Evolutionary conservation across 2,888 invertebrate species (phyloP).

Genomic region (Euzophera pinguis): DNA sequence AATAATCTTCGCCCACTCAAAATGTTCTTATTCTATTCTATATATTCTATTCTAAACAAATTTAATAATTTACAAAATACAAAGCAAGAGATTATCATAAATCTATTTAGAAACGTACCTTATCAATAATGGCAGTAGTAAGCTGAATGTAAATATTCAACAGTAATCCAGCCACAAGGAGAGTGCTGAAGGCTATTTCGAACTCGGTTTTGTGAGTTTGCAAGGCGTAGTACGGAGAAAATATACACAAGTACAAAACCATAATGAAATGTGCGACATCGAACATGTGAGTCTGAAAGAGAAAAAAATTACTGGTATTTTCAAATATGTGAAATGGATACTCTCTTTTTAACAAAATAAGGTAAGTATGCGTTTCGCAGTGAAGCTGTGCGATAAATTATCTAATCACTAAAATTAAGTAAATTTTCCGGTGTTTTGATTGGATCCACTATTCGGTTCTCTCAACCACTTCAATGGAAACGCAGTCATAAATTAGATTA

Average conservation of each 20-base stretch:
- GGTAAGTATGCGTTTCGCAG: too few species aligned
- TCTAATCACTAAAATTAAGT: too few species aligned
- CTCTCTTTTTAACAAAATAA: too few species aligned
- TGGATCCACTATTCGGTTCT: too few species aligned
- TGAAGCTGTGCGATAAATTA: too few species aligned
- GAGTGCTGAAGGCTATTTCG: conserved; percentile 46
- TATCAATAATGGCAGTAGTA: conserved; percentile 67
- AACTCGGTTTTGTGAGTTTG: conserved; percentile 42
- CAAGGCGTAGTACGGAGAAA: conserved; percentile 60
- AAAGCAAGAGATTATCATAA: not conserved
- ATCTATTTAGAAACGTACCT: conserved; percentile 34
- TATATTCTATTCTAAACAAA: too few species aligned
- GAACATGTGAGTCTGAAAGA: conserved; percentile 55
- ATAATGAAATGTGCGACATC: conserved; percentile 58
- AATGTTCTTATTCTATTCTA: too few species aligned
- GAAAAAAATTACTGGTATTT: not conserved
- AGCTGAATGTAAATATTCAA: conserved; percentile 70
- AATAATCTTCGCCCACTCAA: too few species aligned
- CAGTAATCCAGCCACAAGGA: conserved; percentile 56
- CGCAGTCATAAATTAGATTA: too few species aligned
- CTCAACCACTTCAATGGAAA: too few species aligned
- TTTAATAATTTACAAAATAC: not conserved
- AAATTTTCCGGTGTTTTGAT: too few species aligned
- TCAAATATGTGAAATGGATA: too few species aligned
- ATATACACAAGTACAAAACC: conserved; percentile 60